Base-by-base conservation (phyloP, 2,113 vertebrate genomes). In the Xenopus laevis region DNA sequence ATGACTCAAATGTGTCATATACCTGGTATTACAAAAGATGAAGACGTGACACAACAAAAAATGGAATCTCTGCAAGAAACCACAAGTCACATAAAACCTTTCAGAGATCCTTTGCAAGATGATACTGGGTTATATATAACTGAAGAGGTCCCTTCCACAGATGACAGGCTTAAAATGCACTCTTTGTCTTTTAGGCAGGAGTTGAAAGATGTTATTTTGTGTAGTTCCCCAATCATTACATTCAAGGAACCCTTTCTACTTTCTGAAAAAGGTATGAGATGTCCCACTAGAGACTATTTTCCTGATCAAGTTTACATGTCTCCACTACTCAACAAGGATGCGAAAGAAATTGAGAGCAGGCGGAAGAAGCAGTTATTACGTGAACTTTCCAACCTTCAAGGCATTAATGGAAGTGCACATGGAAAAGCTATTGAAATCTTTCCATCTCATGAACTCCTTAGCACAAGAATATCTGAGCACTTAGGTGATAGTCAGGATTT, bases 261-360 rank as follows among this genome's bases (percentile, higher is more conserved):
- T 65, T 95, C 87, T 0, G 88, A 91, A 2, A 87, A 88, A 8
- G 97, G 97, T 16, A 93, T 96, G 88, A 89, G 88, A 23, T 98
- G 97, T 74, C 94, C 95, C 60, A 95, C 94, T 71, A 89, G 97
- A 60, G 96, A 98, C 7, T 99, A 99, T 82, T 99, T 99, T 79
- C 92, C 94, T 0, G 95, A 99, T 66, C 93, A 98, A 82, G 93
- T 99, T 55, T 99, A 95, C 79, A 89, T 95, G 60, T 99, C 97
- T 72, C 95, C 95, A 50, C 92, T 98, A 10, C 91, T 98, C 53
- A 95, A 93, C 82, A 98, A 98, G 78, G 97, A 98, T 40, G 87
- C 93, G 23, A 98, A 91, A 72, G 96, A 98, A 70, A 67, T 94
- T 79, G 96, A 98, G 30, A 89, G 92, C 21, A 92, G 96, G 62